A percentile compares a stretch with the other conserved stretches of the same genome.
Conservation (phyloP, 53 echinoderm and acorn worm species). For the Henricia sp. region DNA sequence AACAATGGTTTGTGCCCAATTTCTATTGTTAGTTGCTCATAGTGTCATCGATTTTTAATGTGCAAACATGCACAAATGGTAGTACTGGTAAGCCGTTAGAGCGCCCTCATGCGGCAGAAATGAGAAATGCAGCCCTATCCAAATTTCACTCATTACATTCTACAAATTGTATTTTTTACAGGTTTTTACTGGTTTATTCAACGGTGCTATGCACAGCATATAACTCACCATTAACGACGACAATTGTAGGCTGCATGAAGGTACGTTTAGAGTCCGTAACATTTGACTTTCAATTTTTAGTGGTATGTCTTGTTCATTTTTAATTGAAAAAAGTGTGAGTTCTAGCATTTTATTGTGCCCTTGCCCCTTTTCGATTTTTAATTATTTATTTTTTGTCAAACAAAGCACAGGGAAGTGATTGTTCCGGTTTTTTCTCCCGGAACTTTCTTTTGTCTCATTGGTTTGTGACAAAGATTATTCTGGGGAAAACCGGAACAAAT, state of each 20-base stretch:
- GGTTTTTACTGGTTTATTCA: slow-evolving; percentile 94
- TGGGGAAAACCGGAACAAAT: neutral
- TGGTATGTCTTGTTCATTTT: neutral
- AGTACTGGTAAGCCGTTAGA: too few species aligned
- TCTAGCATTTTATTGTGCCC: too few species aligned
- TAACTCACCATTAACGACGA: slow-evolving; percentile 92
- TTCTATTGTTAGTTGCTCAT: neutral
- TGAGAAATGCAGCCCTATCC: too few species aligned
- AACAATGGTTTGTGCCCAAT: neutral
- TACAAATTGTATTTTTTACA: too few species aligned
- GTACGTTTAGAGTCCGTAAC: slow-evolving; percentile 53
- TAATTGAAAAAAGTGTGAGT: too few species aligned
- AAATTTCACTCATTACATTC: too few species aligned
- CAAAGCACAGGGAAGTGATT: neutral
- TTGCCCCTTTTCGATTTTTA: neutral
- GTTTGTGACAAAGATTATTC: neutral
- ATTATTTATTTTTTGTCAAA: neutral
- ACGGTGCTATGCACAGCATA: slow-evolving; percentile 81
- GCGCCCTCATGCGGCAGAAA: too few species aligned
- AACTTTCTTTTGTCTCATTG: neutral
- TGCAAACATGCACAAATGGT: too few species aligned
- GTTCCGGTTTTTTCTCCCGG: neutral
- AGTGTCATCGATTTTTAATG: too few species aligned
- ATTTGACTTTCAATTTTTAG: neutral
- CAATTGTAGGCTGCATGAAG: slow-evolving; percentile 91